A percentile compares a stretch with the other conserved stretches of the same genome.
Evolutionary conservation across 1,140 invertebrate species (phyloP).

Genomic region (Drosophila tsacasi): DNA sequence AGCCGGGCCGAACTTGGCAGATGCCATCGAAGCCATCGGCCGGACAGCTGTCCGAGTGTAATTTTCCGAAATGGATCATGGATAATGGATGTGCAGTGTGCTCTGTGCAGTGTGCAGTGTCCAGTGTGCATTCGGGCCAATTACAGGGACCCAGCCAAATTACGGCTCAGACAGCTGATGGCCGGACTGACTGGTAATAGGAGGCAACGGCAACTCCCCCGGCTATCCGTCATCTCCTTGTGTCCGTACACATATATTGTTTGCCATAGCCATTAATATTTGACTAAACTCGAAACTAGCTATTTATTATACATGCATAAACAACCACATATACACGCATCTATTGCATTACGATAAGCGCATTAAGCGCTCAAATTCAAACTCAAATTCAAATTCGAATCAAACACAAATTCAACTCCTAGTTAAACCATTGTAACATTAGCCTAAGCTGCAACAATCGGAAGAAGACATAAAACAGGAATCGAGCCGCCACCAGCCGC

Average conservation of each 20-base stretch:
- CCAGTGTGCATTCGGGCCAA: conserved; percentile 44
- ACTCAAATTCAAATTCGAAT: conserved; percentile 49
- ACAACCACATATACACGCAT: conserved; percentile 50
- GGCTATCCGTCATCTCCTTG: conserved; percentile 24
- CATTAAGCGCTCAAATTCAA: conserved; percentile 66
- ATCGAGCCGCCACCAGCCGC: conserved; percentile 32
- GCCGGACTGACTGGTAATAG: conserved; percentile 32
- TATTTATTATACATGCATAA: conserved; percentile 69
- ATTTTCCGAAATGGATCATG: conserved; percentile 71
- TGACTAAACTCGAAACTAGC: conserved; percentile 76
- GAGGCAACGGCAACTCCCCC: conserved; percentile 40
- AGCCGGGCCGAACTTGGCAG: conserved; percentile 7
- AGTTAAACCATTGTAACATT: conserved; percentile 61
- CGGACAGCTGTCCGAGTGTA: conserved; percentile 65
- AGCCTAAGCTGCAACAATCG: conserved; percentile 47
- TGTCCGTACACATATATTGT: conserved; percentile 36
- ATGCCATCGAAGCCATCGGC: conserved; percentile 31
- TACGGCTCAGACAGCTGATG: conserved; percentile 61
- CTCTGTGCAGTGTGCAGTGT: conserved; percentile 17
- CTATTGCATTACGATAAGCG: conserved; percentile 66
- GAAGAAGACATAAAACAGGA: conserved; percentile 20
- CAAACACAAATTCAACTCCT: conserved; percentile 26
- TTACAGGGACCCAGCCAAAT: conserved; percentile 57
- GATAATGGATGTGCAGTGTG: conserved; percentile 54
- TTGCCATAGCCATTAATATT: conserved; percentile 74